A percentile compares a stretch with the other conserved stretches of the same genome.
Conservation (phyloP, 2,797 vertebrate species). For the Brachymystax lenok region DNA sequence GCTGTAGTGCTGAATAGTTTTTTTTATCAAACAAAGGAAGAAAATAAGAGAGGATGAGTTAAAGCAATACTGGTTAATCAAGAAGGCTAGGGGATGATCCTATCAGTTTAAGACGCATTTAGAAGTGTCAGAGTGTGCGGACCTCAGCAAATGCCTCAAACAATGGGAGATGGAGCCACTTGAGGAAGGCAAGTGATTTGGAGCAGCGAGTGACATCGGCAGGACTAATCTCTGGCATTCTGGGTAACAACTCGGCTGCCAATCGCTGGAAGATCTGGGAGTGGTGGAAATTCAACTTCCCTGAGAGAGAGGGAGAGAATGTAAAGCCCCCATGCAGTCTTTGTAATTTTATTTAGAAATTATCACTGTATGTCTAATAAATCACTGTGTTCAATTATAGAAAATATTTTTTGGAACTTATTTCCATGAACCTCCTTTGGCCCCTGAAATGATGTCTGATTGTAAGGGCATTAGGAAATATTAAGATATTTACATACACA, state of each 20-base stretch:
- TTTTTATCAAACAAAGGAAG: not conserved
- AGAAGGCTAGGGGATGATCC: not conserved
- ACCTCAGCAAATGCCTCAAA: constrained; percentile 88
- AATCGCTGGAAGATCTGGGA: constrained; percentile 85
- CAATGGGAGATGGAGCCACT: constrained; percentile 85
- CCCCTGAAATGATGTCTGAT: too few species aligned
- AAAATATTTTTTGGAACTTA: too few species aligned
- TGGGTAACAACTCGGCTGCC: constrained; percentile 78
- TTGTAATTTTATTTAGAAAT: not conserved
- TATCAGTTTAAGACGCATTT: not conserved
- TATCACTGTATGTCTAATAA: too few species aligned
- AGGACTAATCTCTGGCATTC: constrained; percentile 63
- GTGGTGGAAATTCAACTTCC: constrained; percentile 87
- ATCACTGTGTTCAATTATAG: too few species aligned
- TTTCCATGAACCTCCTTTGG: too few species aligned
- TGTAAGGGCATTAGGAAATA: too few species aligned
- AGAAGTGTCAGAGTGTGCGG: constrained; percentile 7
- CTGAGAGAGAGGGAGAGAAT: constrained; percentile 60
- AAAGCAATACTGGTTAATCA: not conserved
- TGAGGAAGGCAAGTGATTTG: constrained; percentile 86
- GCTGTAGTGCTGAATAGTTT: constrained; percentile 70
- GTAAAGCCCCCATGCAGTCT: not conserved
- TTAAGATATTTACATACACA: too few species aligned
- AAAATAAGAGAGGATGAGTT: not conserved
- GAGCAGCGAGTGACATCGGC: constrained; percentile 74